Base-by-base conservation (phyloP, 2,888 invertebrate genomes). In the Ochropacha duplaris region DNA sequence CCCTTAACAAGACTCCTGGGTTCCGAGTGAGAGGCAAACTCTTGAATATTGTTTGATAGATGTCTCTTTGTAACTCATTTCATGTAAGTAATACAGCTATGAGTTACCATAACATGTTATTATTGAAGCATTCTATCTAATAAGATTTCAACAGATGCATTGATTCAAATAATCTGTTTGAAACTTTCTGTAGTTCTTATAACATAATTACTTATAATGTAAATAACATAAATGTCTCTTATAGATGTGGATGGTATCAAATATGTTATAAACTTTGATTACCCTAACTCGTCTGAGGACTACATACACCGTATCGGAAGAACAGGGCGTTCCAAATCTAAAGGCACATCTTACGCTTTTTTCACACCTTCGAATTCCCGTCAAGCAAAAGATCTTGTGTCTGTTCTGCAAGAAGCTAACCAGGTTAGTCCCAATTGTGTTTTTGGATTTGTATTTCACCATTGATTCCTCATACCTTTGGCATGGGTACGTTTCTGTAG, bases 241-340 rank as follows among this genome's bases (percentile, higher is more conserved):
- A 19, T 94, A 98, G 98, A 98, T 95, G 98, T 98, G 82, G 98
- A 98, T 87, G 98, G 98, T 84, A 98, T 99, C 80, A 98, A 98
- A 93, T 98, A 96, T 93, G 98, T 99, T 69, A 97, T 98, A 86
- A 99, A 98, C 94, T 98, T 96, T 94, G 98, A 98, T 93, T 99
- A 98, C 90, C 98, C 98, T 58, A 97, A 97, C 88, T 98, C 97
- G 61, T 97, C 98, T 57, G 98, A 99, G 88, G 98, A 98, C 90
- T 98, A 98, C 87, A 97, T 98, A 78, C 98, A 98, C 90, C 96
- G 98, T 65, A 99, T 98, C 87, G 98, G 98, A 59, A 95, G 98
- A 77, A 98, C 98, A 49, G 98, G 98, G 56, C 95, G 98, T 56
- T 96, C 96, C 50, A 95, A 96, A 84, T 95, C 96, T 72, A 97